Base-by-base conservation (phyloP, 2,888 invertebrate species). In the Ormyrus thymus region DNA sequence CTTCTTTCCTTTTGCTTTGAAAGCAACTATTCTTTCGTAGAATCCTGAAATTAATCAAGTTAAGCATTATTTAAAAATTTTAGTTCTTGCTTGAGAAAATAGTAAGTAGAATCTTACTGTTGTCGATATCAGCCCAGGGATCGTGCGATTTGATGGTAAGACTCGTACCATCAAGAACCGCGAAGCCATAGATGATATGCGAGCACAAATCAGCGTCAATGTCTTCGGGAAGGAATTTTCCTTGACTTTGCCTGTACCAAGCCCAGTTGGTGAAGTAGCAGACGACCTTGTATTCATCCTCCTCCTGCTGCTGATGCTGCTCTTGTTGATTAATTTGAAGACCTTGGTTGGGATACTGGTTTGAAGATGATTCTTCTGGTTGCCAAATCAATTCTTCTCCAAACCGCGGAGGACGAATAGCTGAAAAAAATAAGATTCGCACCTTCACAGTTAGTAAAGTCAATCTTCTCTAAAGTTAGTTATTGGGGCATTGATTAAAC, bases 191-290 rank as follows among this genome's bases (percentile, higher is more conserved):
- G 11, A 98, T 94, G 76, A 98, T 94, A 87, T 98, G 98, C 0
- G 97, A 96, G 86, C 98, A 98, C 7, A 97, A 92, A 64, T 95
- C 93, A 0, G 95, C 92, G 86, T 97, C 95, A 65, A 97, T 96
- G 86, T 97, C 94, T 81, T 93, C 94, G 0, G 97, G 97, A 13
- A 95, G 89, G 86, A 93, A 97, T 89, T 96, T 96, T 29, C 96
- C 97, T 78, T 93, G 92, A 0, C 94, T 95, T 85, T 95, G 96
- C 83, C 97, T 94, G 90, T 97, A 97, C 96, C 97, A 97, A 46
- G 97, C 96, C 97, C 97, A 97, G 87, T 97, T 97, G 0, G 97
- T 97, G 88, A 97, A 97, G 87, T 97, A 97, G 86, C 97, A 97
- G 6, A 97, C 94, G 0, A 97, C 94, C 91, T 96, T 97, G 86